These are phyloP conservation scores for Polypedilum pembai DNA, from an alignment of 1,140 invertebrate genomes.

Conservation along the genomic window DNA sequence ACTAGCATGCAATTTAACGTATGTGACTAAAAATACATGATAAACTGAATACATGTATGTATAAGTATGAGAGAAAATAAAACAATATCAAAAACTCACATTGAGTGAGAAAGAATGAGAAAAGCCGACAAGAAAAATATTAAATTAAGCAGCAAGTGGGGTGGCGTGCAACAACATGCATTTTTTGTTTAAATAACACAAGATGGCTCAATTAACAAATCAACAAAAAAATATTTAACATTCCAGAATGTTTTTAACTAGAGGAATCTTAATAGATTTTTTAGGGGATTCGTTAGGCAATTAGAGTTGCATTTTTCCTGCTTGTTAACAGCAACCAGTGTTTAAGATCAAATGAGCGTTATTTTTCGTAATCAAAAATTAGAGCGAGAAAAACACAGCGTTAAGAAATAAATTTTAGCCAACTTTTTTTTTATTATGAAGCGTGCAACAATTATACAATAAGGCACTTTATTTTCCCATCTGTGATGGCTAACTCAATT, in stretches of 20 bases:
- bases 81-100: background rate
- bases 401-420: background rate
- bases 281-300: background rate
- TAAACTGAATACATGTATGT: background rate
- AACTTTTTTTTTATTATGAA: background rate
- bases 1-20: background rate
- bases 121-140: background rate
- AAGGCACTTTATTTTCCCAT: conserved; percentile 12
- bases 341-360: background rate
- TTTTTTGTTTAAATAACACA: background rate
- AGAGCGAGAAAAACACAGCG: background rate
- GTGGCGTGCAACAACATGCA: background rate
- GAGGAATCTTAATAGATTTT: conserved; percentile 13
- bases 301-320: background rate
- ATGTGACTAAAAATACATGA: background rate
- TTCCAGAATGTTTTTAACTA: background rate
- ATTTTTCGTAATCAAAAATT: conserved; percentile 10
- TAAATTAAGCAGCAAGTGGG: conserved; percentile 7
- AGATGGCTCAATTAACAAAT: conserved; percentile 12
- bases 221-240: conserved; percentile 1
- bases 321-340: background rate
- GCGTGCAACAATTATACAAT: background rate
- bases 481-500: conserved; percentile 4
- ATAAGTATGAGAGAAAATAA: background rate
- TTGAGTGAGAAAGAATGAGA: background rate